Conservation (phyloP, 2,797 vertebrate genomes). For the Argya squamiceps region DNA sequence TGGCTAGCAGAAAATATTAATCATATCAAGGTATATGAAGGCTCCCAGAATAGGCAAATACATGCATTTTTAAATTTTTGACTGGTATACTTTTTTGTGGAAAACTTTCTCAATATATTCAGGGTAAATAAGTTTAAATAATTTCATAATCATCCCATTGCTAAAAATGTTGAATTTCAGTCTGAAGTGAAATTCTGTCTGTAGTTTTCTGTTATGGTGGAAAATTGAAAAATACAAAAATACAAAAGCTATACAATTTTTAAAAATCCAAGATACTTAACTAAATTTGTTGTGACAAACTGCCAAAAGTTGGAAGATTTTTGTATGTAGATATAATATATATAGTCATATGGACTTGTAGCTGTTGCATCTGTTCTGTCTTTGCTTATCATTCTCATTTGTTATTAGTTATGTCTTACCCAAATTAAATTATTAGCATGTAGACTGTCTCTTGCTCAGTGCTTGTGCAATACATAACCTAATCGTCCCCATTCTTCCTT, state of each 20-base stretch:
- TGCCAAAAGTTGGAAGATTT: neutral
- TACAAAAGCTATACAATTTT: neutral
- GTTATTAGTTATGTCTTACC: neutral
- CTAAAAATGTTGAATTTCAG: neutral
- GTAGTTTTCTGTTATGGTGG: neutral
- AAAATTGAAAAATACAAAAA: neutral
- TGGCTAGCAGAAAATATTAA: neutral
- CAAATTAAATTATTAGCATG: neutral
- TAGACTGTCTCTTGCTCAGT: neutral
- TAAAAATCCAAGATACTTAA: neutral
- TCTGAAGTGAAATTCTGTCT: neutral
- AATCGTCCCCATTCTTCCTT: neutral
- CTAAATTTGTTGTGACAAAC: neutral
- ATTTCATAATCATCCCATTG: neutral
- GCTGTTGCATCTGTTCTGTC: neutral
- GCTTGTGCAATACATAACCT: neutral
- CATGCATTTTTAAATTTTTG: neutral
- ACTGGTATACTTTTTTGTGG: neutral
- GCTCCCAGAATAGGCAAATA: neutral
- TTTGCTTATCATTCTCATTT: neutral
- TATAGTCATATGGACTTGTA: neutral
- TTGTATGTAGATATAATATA: neutral
- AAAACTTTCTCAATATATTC: neutral
- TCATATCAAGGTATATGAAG: neutral
- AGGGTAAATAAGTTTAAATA: neutral